These are phyloP conservation scores for Nemopilema nomurai DNA, from an alignment of 30 jellyfish, hydroid and myxozoan species.

Conservation along the genomic window DNA sequence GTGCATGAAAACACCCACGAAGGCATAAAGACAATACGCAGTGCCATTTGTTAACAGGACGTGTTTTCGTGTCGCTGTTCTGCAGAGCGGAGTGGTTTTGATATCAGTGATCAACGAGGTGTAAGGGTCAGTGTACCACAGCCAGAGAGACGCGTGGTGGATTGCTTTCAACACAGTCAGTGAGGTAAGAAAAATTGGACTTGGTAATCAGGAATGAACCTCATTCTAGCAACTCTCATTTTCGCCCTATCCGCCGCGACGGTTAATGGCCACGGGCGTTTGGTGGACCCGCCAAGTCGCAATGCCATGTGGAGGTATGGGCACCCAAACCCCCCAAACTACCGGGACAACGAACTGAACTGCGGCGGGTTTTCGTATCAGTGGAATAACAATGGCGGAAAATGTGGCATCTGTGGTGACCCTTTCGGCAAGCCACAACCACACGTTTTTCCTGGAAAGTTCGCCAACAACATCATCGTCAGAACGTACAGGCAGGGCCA, in stretches of 20 bases:
- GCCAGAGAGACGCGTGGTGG: no score
- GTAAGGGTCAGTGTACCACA: no score
- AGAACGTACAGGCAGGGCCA: constrained; percentile 49
- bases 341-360: constrained; percentile 60
- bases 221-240: background rate
- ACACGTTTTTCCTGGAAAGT: constrained; percentile 38
- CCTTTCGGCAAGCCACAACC: constrained; percentile 29
- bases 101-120: no score
- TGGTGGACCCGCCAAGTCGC: constrained; percentile 60
- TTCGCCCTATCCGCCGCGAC: background rate
- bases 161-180: no score
- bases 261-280: constrained; percentile 51
- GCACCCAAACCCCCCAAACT: constrained; percentile 27
- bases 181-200: no score
- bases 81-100: no score
- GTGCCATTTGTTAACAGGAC: no score
- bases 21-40: no score
- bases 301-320: constrained; percentile 68
- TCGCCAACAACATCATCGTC: constrained; percentile 50
- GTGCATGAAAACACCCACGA: no score
- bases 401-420: constrained; percentile 76
- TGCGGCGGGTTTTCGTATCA: constrained; percentile 69
- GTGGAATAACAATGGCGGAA: constrained; percentile 24
- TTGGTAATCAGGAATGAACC: background rate
- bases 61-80: no score